Evolutionary conservation across 2,113 vertebrate species (phyloP).

Genomic region (Excalfactoria chinensis): DNA sequence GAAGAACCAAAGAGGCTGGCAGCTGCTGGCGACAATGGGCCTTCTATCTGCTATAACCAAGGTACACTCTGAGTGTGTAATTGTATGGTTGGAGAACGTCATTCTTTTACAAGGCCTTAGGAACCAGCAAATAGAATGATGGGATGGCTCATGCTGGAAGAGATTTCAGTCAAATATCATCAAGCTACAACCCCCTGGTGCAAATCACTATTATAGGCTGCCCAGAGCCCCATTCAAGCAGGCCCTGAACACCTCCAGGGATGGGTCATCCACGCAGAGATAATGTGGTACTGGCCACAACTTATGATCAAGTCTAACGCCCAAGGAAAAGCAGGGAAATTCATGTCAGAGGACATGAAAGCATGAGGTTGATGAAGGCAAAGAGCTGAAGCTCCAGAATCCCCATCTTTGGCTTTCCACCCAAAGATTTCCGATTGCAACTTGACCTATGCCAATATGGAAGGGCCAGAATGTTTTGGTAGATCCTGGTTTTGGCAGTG

Average conservation of each 20-base stretch:
- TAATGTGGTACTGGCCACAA: not conserved
- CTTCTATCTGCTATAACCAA: too few relatives aligned
- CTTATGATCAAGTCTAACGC: constrained; percentile 13
- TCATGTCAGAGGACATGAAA: not conserved
- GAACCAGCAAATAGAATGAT: not conserved
- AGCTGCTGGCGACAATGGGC: too few relatives aligned
- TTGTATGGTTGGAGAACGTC: too few relatives aligned
- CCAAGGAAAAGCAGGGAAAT: not conserved
- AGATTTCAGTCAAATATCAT: too few relatives aligned
- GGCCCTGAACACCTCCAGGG: too few relatives aligned
- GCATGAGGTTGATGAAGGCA: fast-evolving
- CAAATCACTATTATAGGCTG: too few relatives aligned
- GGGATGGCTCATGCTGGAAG: too few relatives aligned
- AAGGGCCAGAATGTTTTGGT: not conserved
- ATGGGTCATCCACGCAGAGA: too few relatives aligned
- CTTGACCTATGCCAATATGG: not conserved
- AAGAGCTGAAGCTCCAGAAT: not conserved
- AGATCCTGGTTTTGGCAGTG: not conserved
- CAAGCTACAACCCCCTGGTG: too few relatives aligned
- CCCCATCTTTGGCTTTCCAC: not conserved
- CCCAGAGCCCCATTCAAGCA: too few relatives aligned
- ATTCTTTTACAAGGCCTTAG: not conserved
- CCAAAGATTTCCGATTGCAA: not conserved
- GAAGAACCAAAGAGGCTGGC: too few relatives aligned
- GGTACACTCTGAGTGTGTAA: too few relatives aligned